Evolutionary conservation across 2,888 invertebrate genomes (phyloP), one percentile per base, ranked within the genome.

Genomic region (Steinernema scapterisci): DNA sequence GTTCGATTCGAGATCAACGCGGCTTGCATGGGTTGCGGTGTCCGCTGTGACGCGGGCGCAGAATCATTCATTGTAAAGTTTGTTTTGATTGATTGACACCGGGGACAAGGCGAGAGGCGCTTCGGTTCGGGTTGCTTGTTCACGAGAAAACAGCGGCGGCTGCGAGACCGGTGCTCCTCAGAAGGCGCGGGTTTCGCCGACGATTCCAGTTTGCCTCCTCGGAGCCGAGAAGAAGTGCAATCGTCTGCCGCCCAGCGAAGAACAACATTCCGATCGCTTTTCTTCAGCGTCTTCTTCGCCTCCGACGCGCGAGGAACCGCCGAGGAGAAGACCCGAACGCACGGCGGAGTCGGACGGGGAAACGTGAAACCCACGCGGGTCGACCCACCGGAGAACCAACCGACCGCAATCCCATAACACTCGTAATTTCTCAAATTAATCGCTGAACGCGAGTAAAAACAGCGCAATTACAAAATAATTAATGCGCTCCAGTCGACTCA

Each of bases 31-130:
- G 38, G 38, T 38, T 38, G 38, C 9, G 38, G 38, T n/a, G n/a
- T n/a, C n/a, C n/a, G 54, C 16, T 27, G 63, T 16, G 63, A 48
- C 48, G 48, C 3, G 38, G 13, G 19, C 48, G 48, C n/a, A 48
- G 48, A 48, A 5, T 38, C 23, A 52, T 21, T 52, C 31, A 63
- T 25, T 63, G 63, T 63, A 63, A 63, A 63, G 63, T 63, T 63
- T 63, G 63, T 63, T 63, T 63, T 63, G 63, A 63, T 63, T 63
- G 63, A 63, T 63, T 63, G 63, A 63, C 63, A 63, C 63, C 63
- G 63, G 16, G 16, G 25, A 38, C 38, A 6, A 38, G 38, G 38
- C 38, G 38, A 38, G 27, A 27, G 63, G 11, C 63, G 38, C 16
- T 7, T 21, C 21, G 31, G 27, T n/a, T 16, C 48, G 48, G 19